phyloP scores from a whole-genome alignment of 1,140 invertebrate species.

The Drosophila parvula region DNA sequence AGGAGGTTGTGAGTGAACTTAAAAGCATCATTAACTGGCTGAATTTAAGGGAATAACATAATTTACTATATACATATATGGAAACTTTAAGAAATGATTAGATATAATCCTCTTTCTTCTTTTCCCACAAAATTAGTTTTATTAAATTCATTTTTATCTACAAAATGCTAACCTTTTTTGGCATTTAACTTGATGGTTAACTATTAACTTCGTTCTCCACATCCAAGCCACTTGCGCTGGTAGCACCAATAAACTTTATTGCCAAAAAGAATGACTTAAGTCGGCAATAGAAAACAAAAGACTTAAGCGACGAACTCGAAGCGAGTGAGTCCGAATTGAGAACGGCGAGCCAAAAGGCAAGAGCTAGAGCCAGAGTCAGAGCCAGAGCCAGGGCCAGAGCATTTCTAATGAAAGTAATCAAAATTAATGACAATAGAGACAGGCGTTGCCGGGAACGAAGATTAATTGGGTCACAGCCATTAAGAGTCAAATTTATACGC shows the following conservation, averaged over 20 bases:
- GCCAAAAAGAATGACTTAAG: constrained; percentile 46
- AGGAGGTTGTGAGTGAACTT: not conserved
- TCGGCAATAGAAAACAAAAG: constrained; percentile 47
- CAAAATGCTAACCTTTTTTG: not conserved
- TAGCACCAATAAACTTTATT: constrained; percentile 55
- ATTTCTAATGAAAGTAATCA: constrained; percentile 80
- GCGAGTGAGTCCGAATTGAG: constrained; percentile 26
- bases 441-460: constrained; percentile 55
- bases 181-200: constrained; percentile 1
- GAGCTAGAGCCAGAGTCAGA: not conserved
- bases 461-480: constrained; percentile 78
- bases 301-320: constrained; percentile 69
- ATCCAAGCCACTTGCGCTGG: not conserved
- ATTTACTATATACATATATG: not conserved
- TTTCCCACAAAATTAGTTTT: not conserved
- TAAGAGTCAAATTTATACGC: constrained; percentile 78
- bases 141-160: not conserved
- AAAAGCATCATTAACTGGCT: not conserved
- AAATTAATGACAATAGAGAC: constrained; percentile 67
- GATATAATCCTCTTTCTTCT: not conserved
- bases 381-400: constrained; percentile 25
- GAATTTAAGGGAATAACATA: not conserved
- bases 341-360: constrained; percentile 4
- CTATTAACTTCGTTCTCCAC: constrained; percentile 11
- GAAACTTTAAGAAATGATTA: not conserved